phyloP scores from a whole-genome alignment of 2,888 invertebrate genomes.

The Antheraea yamamai region DNA sequence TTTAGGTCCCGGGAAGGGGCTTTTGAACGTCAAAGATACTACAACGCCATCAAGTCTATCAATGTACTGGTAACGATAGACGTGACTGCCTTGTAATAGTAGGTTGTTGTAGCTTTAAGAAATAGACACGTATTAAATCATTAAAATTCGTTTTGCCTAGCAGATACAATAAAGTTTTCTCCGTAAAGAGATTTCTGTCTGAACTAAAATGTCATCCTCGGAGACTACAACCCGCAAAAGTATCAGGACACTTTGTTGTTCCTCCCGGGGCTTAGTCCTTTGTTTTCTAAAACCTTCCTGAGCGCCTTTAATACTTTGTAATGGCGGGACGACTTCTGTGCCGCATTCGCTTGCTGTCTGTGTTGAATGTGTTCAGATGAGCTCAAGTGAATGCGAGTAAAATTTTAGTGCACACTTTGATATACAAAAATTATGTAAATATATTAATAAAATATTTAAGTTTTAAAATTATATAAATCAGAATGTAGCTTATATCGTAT shows the following conservation, averaged over 20 bases:
- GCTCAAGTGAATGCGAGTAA: constrained; percentile 24
- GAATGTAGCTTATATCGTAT: neutral
- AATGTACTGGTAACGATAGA: too few relatives aligned
- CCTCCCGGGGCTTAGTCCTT: constrained; percentile 66
- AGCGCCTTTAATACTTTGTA: constrained; percentile 72
- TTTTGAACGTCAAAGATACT: too few relatives aligned
- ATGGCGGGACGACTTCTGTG: constrained; percentile 64
- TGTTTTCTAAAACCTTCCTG: constrained; percentile 66
- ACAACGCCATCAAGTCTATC: too few relatives aligned
- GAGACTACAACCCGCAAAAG: constrained; percentile 62
- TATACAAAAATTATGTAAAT: neutral
- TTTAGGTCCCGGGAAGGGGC: too few relatives aligned
- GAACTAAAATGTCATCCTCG: constrained; percentile 66
- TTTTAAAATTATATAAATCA: neutral
- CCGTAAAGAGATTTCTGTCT: constrained; percentile 52
- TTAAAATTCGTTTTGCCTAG: neutral
- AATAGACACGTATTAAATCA: neutral
- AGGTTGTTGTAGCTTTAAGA: too few relatives aligned
- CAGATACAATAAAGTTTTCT: neutral
- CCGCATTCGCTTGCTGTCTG: constrained; percentile 49
- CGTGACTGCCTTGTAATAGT: too few relatives aligned
- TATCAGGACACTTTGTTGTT: constrained; percentile 71
- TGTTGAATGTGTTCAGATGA: constrained; percentile 45
- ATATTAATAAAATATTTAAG: neutral
- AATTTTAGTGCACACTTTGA: neutral